Evolutionary conservation across 2,888 invertebrate genomes (phyloP).

Genomic region (Euzophera pinguis): DNA sequence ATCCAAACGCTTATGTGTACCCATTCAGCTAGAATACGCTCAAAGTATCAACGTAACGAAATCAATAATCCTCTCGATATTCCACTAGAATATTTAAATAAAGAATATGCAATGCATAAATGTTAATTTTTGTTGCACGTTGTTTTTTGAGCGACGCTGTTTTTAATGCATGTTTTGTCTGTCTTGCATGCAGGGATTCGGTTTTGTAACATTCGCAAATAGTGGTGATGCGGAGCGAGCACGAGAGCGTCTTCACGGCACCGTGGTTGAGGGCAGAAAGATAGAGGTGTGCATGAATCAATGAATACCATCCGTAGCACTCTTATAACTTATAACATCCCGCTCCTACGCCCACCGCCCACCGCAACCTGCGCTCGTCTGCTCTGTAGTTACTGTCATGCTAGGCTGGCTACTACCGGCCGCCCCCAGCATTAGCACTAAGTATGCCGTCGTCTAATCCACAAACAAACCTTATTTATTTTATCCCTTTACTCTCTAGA

Average conservation of each 20-base stretch:
- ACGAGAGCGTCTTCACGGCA: slow-evolving; percentile 99
- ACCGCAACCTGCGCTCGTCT: slow-evolving; percentile 77
- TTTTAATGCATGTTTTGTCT: slow-evolving; percentile 96
- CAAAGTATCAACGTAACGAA: slow-evolving; percentile 78
- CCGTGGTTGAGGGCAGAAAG: slow-evolving; percentile 99
- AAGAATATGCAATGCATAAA: slow-evolving; percentile 81
- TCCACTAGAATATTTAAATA: slow-evolving; percentile 73
- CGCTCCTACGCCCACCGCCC: slow-evolving; percentile 79
- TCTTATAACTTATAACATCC: slow-evolving; percentile 82
- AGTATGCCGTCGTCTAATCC: slow-evolving; percentile 69
- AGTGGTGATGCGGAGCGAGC: slow-evolving; percentile 99
- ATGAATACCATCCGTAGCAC: slow-evolving; percentile 82
- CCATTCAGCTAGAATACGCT: slow-evolving; percentile 78
- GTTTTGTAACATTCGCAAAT: slow-evolving; percentile 99
- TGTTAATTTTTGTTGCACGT: slow-evolving; percentile 87
- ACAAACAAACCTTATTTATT: slow-evolving; percentile 80
- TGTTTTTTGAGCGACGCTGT: slow-evolving; percentile 88
- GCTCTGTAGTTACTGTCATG: slow-evolving; percentile 79
- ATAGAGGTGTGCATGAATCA: slow-evolving; percentile 99
- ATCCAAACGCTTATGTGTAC: slow-evolving; percentile 78
- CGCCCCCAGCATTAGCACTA: slow-evolving; percentile 61
- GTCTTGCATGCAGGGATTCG: slow-evolving; percentile 99
- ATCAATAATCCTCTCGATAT: slow-evolving; percentile 71
- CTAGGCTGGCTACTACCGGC: slow-evolving; percentile 37
- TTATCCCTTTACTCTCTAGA: slow-evolving; percentile 84